These are phyloP conservation scores for Quiscalus mexicanus DNA, from an alignment of 2,113 vertebrate genomes.

Conservation along the genomic window DNA sequence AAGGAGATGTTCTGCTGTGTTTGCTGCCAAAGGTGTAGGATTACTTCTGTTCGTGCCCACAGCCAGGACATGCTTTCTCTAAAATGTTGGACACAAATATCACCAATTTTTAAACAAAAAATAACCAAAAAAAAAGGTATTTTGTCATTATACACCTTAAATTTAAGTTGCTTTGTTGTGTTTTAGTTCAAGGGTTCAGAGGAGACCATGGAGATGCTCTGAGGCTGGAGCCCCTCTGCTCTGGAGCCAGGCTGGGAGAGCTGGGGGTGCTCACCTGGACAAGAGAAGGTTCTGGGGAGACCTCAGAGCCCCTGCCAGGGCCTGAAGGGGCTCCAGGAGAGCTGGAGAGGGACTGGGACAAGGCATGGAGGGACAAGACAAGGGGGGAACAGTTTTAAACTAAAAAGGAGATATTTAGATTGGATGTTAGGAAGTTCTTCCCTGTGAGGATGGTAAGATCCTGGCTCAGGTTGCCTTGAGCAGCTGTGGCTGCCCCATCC, in stretches of 20 bases:
- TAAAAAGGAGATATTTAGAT: not conserved
- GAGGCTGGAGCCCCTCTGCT: not conserved
- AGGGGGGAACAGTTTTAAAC: not conserved
- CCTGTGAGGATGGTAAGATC: fast-evolving
- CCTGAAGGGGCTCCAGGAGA: not conserved
- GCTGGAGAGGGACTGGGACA: not conserved
- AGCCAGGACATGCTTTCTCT: not conserved
- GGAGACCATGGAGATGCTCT: fast-evolving
- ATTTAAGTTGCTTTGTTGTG: not conserved
- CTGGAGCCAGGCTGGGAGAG: not conserved
- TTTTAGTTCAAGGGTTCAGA: not conserved
- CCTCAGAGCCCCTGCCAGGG: fast-evolving
- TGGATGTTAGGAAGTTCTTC: not conserved
- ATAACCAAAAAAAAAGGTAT: not conserved
- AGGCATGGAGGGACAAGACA: not conserved
- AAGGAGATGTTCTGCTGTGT: not conserved
- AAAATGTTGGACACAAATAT: not conserved
- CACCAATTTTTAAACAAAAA: not conserved
- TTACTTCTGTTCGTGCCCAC: not conserved
- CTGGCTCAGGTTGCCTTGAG: not conserved
- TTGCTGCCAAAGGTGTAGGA: not conserved
- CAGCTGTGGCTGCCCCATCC: not conserved
- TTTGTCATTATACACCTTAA: not conserved
- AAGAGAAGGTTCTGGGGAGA: fast-evolving
- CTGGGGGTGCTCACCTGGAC: not conserved